Evolutionary conservation across 2,888 invertebrate species (phyloP), one percentile per base, ranked within the genome.

Genomic region (Xanthia togata): DNA sequence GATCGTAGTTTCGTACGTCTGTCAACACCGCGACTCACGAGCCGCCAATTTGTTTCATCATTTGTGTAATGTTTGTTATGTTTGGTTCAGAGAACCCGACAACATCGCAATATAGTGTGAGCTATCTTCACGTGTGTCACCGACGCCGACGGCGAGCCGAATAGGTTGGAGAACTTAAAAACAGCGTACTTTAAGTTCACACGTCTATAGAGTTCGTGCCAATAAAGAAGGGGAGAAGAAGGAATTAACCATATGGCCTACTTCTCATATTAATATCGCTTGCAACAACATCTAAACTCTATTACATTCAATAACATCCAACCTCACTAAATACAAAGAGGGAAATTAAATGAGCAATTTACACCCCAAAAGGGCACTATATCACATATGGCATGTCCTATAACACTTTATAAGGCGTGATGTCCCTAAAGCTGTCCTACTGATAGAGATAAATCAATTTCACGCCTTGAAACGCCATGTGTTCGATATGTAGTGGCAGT

Each of bases 381-480:
- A 69, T 64, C 76, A 70, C 87, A 88, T 80, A 88, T 80, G 89
- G 86, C 68, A 26, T 64, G 69, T 44, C 62, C 73, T 38, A 60
- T 50, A 64, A 73, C 59, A 63, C 44, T 73, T 69, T 84, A 79
- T 73, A 76, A 82, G 80, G 86, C 88, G 86, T 90, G 89, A 89
- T 89, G 88, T 88, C 84, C 87, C 83, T 76, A 84, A 93, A 93
- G 93, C 91, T 93, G 94, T 68, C 53, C 71, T 84, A 70, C 71
- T 73, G 86, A 26, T 83, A 85, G 82, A 85, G 72, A 85, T 85
- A 85, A 91, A 92, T 93, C 91, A 91, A 94, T 94, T 93, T 92
- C 91, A 93, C 91, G 92, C 91, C 81, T 84, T 23, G 2, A 41
- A 67, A 70, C 79, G 68, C 70, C 84, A 87, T 86, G 79, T 89